Evolutionary conservation across 2,797 vertebrate genomes (phyloP).

Genomic region (Sitta carolinensis): DNA sequence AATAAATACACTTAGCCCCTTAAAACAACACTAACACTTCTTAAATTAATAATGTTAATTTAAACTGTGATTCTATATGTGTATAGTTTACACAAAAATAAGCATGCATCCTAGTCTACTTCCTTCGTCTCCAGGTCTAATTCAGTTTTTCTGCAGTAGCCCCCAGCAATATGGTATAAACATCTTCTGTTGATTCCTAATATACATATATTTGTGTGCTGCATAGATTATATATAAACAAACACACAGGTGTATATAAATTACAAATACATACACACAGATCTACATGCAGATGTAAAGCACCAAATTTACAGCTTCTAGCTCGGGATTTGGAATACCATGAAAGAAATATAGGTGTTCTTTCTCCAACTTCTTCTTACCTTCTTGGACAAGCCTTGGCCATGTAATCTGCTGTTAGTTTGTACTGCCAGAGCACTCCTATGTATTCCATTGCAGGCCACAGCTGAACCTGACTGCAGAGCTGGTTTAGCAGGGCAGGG

Average conservation of each 20-base stretch:
- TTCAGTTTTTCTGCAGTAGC: background rate
- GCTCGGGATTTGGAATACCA: background rate
- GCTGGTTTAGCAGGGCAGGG: constrained; percentile 77
- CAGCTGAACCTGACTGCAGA: constrained; percentile 83
- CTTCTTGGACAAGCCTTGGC: constrained; percentile 56
- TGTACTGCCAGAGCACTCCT: constrained; percentile 88
- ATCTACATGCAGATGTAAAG: background rate
- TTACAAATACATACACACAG: background rate
- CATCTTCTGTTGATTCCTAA: background rate
- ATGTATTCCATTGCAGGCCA: constrained; percentile 93
- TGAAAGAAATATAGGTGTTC: background rate
- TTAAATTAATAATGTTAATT: background rate
- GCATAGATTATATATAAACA: background rate
- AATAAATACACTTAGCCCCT: background rate
- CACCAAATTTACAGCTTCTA: background rate
- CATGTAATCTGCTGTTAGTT: constrained; percentile 81
- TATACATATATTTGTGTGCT: background rate
- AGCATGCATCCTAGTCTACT: background rate
- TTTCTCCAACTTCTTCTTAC: constrained; percentile 35
- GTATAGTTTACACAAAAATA: background rate
- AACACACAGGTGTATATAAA: background rate
- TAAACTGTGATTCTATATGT: background rate
- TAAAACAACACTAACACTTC: background rate
- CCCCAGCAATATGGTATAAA: background rate
- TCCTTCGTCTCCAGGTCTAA: background rate